Conservation (phyloP, 2,888 invertebrate species). For the Slavum lentiscoides region DNA sequence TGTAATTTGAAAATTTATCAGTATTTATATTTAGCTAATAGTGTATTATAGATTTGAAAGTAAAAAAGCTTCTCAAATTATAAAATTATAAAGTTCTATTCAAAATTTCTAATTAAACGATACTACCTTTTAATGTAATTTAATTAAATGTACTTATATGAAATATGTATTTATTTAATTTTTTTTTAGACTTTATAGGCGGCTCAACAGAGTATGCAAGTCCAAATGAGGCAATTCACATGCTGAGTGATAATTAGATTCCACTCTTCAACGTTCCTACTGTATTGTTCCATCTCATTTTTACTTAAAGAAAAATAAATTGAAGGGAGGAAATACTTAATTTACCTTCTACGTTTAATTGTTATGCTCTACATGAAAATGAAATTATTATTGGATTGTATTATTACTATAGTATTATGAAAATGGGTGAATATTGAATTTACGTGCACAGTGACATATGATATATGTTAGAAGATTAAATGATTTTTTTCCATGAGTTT, state of each 20-base stretch:
- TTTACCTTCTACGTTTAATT: background rate
- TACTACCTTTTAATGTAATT: too few relatives aligned
- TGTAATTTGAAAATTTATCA: too few relatives aligned
- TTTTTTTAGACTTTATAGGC: slow-evolving; percentile 60
- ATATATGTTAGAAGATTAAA: too few relatives aligned
- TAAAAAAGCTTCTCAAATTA: too few relatives aligned
- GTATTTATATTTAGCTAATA: background rate
- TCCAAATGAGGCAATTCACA: slow-evolving; percentile 70
- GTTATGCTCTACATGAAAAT: background rate
- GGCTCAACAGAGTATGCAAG: slow-evolving; percentile 68
- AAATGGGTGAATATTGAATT: slow-evolving; percentile 13
- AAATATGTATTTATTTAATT: background rate
- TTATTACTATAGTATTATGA: background rate
- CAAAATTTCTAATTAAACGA: too few relatives aligned
- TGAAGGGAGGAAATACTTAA: slow-evolving; percentile 26
- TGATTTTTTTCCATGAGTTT: too few relatives aligned
- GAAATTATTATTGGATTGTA: background rate
- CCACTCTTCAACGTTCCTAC: slow-evolving; percentile 25
- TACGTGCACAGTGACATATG: too few relatives aligned
- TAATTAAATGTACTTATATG: too few relatives aligned
- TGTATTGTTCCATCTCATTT: slow-evolving; percentile 14
- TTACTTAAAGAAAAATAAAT: background rate
- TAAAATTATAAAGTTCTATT: too few relatives aligned
- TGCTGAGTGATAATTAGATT: slow-evolving; percentile 62
- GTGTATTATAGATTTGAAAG: background rate